Percentiles rank a stretch among this genome's conserved stretches.
phyloP scores from a whole-genome alignment of 2,797 vertebrate genomes.

The Valencia hispanica region DNA sequence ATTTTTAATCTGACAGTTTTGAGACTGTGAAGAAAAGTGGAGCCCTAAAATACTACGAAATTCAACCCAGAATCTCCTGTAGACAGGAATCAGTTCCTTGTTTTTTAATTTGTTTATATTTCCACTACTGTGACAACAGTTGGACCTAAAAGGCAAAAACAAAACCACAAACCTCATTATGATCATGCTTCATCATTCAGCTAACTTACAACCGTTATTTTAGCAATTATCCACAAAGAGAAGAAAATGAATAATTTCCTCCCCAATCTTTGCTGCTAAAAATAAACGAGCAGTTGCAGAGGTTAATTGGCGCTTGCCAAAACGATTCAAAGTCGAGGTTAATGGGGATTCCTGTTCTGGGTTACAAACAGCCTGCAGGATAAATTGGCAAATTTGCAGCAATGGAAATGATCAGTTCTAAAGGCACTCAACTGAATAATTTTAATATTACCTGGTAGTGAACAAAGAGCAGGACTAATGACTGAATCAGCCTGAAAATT shows the following conservation, averaged over 20 bases:
- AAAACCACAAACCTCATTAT: not conserved
- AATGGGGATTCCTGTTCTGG: slow-evolving; percentile 59
- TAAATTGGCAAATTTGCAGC: slow-evolving; percentile 51
- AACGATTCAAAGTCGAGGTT: slow-evolving; percentile 58
- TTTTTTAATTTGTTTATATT: not conserved
- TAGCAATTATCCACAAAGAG: not conserved
- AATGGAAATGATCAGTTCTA: slow-evolving; percentile 55
- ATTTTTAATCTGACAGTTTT: not conserved
- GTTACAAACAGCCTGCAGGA: slow-evolving; percentile 50
- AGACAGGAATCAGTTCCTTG: not conserved
- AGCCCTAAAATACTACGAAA: not conserved
- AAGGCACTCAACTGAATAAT: slow-evolving; percentile 30
- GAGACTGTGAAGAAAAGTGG: not conserved
- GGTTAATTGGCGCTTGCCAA: slow-evolving; percentile 60
- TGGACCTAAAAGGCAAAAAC: not conserved
- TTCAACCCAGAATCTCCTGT: not conserved
- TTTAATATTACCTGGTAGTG: slow-evolving; percentile 50
- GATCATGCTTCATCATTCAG: not conserved
- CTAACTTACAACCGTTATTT: slow-evolving; percentile 16
- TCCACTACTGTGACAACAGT: not conserved
- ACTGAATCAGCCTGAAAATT: slow-evolving; percentile 7
- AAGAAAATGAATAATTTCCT: not conserved
- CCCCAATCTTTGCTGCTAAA: slow-evolving; percentile 26
- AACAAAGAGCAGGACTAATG: slow-evolving; percentile 32
- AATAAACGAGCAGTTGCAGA: slow-evolving; percentile 29